Conservation (phyloP, 1,140 invertebrate species). For the Drosophila pseudoobscura region DNA sequence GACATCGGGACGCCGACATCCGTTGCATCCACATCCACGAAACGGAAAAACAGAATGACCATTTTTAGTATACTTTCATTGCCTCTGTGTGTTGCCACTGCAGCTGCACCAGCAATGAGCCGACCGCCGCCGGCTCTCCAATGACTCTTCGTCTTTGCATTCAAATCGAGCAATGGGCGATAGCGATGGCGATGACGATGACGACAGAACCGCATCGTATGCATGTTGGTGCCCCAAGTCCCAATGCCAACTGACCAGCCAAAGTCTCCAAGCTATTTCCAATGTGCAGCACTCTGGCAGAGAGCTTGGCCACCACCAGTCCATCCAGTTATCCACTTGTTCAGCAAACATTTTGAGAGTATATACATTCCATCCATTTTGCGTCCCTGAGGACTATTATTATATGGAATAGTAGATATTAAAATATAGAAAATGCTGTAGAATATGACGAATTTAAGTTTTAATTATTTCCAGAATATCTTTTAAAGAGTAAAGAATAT, state of each 20-base stretch:
- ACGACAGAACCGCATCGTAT: constrained; percentile 41
- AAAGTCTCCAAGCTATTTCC: constrained; percentile 56
- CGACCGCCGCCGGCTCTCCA: constrained; percentile 7
- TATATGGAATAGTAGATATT: too few relatives aligned
- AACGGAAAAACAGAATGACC: constrained; percentile 56
- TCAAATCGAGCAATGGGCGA: constrained; percentile 44
- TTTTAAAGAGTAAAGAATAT: too few relatives aligned
- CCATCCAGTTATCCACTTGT: constrained; percentile 19
- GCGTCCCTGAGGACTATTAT: too few relatives aligned
- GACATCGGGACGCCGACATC: background rate
- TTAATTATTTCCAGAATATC: too few relatives aligned
- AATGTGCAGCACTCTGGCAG: constrained; percentile 45
- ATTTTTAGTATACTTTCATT: constrained; percentile 53
- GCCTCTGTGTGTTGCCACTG: constrained; percentile 13
- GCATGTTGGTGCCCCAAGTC: constrained; percentile 36
- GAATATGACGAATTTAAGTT: too few relatives aligned
- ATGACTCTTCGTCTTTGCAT: constrained; percentile 54
- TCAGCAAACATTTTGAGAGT: background rate
- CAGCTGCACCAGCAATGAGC: constrained; percentile 21
- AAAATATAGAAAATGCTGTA: too few relatives aligned
- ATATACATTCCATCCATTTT: too few relatives aligned
- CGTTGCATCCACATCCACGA: constrained; percentile 11
- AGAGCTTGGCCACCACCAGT: background rate
- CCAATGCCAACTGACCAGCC: constrained; percentile 31
- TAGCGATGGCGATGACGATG: constrained; percentile 36